Base-by-base conservation (phyloP, 2,888 invertebrate genomes). In the Spatulosminthurus flaviceps region DNA sequence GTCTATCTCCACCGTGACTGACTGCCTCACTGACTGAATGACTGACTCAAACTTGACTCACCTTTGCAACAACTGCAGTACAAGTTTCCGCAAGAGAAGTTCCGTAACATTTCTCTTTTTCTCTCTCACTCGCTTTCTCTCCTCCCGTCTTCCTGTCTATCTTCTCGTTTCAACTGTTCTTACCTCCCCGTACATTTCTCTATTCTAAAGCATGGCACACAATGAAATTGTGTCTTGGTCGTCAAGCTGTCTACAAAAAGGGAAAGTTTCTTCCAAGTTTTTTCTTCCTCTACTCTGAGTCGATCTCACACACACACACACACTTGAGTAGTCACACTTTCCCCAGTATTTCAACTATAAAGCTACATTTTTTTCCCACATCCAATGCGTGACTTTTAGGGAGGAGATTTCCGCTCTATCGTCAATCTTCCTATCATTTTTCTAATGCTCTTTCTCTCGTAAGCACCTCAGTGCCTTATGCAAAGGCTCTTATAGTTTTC, bases 31-130 rank as follows among this genome's bases (percentile, higher is more conserved):
- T 70, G 51, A 51, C 51, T 51, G 2, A 41, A 21, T 72, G 43
- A 24, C 71, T 67, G 67, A 67, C 67, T 67, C n/a, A n/a, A 64
- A 64, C 26, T 19, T 64, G 26, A 28, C 74, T 79, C 28, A 79
- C 79, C 79, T 79, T 73, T 66, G 66, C 79, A 79, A 42, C 79
- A 79, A 51, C 73, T 79, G 41, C 79, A 79, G 78, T 60, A 61
- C 34, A 71, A 42, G 41, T 73, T 67, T 69, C 69, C 67, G 42
- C 74, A 79, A 42, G 73, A 43, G 26, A 79, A 79, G 66, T 74
- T 74, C 21, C 79, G 42, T 9, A 79, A 22, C 79, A 79, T 79
- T 66, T 51, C 71, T 19, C 66, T 26, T 24, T 28, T 41, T 21
- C 42, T 22, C 9, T 43, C 24, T 22, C 34, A 4, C 34, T 41